phyloP scores from a whole-genome alignment of 2,797 vertebrate species.

The Rhynchonycteris naso region DNA sequence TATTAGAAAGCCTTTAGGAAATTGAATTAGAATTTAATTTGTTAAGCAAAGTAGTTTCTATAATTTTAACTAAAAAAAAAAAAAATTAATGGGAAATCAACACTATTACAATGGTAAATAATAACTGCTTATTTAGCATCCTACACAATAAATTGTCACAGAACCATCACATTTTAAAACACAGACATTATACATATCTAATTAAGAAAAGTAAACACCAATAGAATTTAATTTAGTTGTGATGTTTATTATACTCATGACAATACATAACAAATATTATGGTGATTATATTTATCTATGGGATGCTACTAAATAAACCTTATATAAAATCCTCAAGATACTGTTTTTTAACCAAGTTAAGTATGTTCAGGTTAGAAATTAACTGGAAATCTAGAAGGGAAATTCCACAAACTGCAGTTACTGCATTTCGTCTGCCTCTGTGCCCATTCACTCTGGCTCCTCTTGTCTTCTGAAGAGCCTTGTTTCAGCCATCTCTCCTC shows the following conservation, averaged over 20 bases:
- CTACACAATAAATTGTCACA: conserved; percentile 8
- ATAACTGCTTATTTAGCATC: neutral
- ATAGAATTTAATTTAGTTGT: neutral
- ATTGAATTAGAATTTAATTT: conserved; percentile 30
- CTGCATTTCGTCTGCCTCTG: neutral
- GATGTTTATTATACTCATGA: neutral
- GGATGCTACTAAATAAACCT: neutral
- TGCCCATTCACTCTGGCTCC: neutral
- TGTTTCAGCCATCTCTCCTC: neutral
- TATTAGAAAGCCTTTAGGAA: conserved; percentile 5
- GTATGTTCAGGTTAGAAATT: neutral
- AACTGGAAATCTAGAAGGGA: neutral
- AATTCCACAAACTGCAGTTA: neutral
- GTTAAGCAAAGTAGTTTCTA: conserved; percentile 30
- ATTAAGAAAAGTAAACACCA: conserved; percentile 36
- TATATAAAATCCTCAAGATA: neutral
- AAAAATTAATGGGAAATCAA: neutral
- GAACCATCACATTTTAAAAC: conserved; percentile 6
- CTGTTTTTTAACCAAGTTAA: neutral
- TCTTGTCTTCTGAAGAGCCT: neutral
- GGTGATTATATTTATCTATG: conserved; percentile 1
- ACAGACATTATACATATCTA: neutral
- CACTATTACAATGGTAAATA: neutral
- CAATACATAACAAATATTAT: conserved; percentile 16
- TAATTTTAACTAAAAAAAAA: conserved; percentile 11